Evolutionary conservation across 1,140 invertebrate species (phyloP).

Genomic region (Subanguina moxae): DNA sequence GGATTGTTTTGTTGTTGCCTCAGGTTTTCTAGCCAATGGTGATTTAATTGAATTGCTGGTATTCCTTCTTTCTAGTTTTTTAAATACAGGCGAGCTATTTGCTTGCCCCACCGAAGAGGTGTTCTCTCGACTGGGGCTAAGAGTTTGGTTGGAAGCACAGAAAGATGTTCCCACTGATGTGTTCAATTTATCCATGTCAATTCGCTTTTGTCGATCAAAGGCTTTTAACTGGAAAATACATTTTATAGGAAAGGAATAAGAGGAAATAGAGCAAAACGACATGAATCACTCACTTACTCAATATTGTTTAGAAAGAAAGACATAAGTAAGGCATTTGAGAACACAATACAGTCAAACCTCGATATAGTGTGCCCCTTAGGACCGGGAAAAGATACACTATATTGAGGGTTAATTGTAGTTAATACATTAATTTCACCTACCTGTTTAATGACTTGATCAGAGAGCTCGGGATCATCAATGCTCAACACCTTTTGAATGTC

Average conservation of each 20-base stretch:
- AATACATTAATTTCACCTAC: neutral
- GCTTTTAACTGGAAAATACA: conserved; percentile 22
- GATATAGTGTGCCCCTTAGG: too few relatives aligned
- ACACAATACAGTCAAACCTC: too few relatives aligned
- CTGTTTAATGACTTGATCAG: conserved; percentile 27
- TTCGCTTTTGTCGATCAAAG: conserved; percentile 29
- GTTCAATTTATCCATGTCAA: conserved; percentile 11
- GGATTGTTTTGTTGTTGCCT: too few relatives aligned
- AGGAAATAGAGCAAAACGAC: too few relatives aligned
- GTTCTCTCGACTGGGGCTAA: neutral
- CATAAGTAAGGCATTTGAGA: too few relatives aligned
- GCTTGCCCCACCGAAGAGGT: neutral
- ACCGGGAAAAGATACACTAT: too few relatives aligned
- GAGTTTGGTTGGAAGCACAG: neutral
- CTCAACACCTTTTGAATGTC: conserved; percentile 12
- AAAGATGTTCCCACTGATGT: neutral
- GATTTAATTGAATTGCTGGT: neutral
- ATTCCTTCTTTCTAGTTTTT: neutral
- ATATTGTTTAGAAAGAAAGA: too few relatives aligned
- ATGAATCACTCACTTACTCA: too few relatives aligned
- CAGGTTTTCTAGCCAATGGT: neutral
- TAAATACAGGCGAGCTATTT: neutral
- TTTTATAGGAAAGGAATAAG: too few relatives aligned
- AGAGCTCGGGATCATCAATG: conserved; percentile 18
- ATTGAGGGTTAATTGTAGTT: too few relatives aligned